Evolutionary conservation across 2,888 invertebrate species (phyloP).

Genomic region (Alsophila aescularia): DNA sequence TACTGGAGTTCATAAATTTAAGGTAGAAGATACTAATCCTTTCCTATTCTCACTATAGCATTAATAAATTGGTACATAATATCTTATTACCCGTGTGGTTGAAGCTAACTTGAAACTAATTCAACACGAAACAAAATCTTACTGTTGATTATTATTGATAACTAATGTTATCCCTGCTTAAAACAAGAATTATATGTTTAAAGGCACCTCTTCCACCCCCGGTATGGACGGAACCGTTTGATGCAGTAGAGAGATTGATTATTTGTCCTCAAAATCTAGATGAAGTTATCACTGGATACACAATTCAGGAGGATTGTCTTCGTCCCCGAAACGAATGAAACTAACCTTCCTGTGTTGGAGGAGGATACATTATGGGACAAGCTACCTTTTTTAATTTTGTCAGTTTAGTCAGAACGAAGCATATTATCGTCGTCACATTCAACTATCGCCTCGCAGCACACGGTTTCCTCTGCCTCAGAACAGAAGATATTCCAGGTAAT

Average conservation of each 20-base stretch:
- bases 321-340: not conserved
- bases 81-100: too few relatives aligned
- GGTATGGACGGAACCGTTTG: not conserved
- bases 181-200: not conserved
- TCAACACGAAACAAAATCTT: too few relatives aligned
- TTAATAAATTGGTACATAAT: too few relatives aligned
- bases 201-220: conserved; percentile 6
- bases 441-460: conserved; percentile 42
- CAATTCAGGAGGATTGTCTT: conserved; percentile 4
- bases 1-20: conserved; percentile 33
- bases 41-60: too few relatives aligned
- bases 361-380: not conserved
- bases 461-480: conserved; percentile 54
- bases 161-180: too few relatives aligned
- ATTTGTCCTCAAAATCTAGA: not conserved
- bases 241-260: not conserved
- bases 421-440: conserved; percentile 2
- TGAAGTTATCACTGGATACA: not conserved
- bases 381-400: not conserved
- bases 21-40: too few relatives aligned
- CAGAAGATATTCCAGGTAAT: conserved; percentile 50
- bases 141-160: too few relatives aligned
- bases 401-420: not conserved
- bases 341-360: conserved; percentile 1
- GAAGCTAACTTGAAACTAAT: too few relatives aligned